phyloP scores from a whole-genome alignment of 1,140 invertebrate species.

The Drosophila burlai region DNA sequence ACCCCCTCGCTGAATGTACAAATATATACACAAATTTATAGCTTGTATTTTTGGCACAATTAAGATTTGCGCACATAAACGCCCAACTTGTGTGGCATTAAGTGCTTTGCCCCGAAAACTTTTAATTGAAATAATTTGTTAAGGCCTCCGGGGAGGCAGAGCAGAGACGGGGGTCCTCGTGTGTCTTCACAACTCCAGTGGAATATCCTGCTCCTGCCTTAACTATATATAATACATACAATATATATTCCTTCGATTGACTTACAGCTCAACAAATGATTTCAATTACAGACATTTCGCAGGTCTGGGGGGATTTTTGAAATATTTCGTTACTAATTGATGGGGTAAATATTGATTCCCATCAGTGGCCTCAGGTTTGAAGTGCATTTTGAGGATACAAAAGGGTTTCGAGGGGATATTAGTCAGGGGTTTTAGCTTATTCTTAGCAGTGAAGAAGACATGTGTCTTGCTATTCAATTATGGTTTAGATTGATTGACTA shows the following conservation, averaged over 20 bases:
- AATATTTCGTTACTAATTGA: conserved; percentile 12
- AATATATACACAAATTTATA: conserved; percentile 63
- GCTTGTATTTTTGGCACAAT: conserved; percentile 73
- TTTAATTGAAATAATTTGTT: conserved; percentile 83
- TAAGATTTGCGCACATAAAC: conserved; percentile 79
- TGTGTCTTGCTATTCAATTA: background rate
- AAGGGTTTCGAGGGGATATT: background rate
- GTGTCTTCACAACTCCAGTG: conserved; percentile 23
- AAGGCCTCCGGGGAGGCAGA: conserved; percentile 36
- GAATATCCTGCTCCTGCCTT: background rate
- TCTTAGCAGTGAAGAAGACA: background rate
- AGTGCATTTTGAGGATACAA: background rate
- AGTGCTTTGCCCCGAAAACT: conserved; percentile 71
- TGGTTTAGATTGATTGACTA: background rate
- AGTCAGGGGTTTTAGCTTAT: background rate
- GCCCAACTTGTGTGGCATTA: conserved; percentile 69
- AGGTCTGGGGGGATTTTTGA: background rate
- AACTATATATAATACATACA: background rate
- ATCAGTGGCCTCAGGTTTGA: conserved; percentile 2
- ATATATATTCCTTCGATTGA: conserved; percentile 14
- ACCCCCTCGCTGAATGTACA: conserved; percentile 3
- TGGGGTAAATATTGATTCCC: conserved; percentile 18
- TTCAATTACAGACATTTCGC: conserved; percentile 29
- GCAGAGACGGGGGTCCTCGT: background rate
- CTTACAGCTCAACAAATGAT: conserved; percentile 24